Evolutionary conservation across 2,113 vertebrate species (phyloP).

Genomic region (Epinephelus moara): DNA sequence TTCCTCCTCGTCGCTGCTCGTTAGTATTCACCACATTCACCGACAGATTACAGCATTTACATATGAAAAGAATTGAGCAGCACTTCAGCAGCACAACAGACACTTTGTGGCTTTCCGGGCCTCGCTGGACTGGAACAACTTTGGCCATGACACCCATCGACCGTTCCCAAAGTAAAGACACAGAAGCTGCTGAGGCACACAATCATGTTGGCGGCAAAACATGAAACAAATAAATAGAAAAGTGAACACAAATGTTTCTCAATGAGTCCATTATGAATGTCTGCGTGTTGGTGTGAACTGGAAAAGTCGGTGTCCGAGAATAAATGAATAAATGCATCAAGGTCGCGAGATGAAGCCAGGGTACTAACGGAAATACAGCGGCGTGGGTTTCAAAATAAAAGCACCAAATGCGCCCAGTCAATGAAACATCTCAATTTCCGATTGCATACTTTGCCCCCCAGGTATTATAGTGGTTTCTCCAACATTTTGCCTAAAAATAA

Average conservation of each 20-base stretch:
- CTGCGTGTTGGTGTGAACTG: neutral
- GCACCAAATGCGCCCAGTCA: neutral
- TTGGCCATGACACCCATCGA: slow-evolving; percentile 65
- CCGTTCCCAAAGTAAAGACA: slow-evolving; percentile 67
- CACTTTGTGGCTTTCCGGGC: slow-evolving; percentile 86
- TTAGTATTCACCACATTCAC: slow-evolving; percentile 87
- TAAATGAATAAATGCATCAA: slow-evolving; percentile 24
- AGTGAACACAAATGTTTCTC: neutral
- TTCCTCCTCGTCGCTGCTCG: slow-evolving; percentile 57
- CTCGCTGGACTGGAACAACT: slow-evolving; percentile 78
- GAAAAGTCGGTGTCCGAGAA: neutral
- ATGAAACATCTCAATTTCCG: neutral
- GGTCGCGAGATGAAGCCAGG: neutral
- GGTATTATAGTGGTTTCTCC: neutral
- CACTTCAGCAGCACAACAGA: slow-evolving; percentile 87
- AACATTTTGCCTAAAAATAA: neutral
- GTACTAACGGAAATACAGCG: slow-evolving; percentile 30
- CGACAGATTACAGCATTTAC: slow-evolving; percentile 87
- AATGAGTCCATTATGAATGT: neutral
- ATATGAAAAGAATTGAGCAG: slow-evolving; percentile 87
- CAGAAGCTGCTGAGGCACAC: slow-evolving; percentile 15
- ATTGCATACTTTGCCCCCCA: neutral
- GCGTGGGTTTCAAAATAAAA: slow-evolving; percentile 62
- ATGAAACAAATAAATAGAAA: neutral
- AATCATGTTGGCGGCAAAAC: slow-evolving; percentile 12